Evolutionary conservation across 2,113 vertebrate species (phyloP), one percentile per base, ranked within the genome.

Genomic region (Pelecanoides urinatrix): DNA sequence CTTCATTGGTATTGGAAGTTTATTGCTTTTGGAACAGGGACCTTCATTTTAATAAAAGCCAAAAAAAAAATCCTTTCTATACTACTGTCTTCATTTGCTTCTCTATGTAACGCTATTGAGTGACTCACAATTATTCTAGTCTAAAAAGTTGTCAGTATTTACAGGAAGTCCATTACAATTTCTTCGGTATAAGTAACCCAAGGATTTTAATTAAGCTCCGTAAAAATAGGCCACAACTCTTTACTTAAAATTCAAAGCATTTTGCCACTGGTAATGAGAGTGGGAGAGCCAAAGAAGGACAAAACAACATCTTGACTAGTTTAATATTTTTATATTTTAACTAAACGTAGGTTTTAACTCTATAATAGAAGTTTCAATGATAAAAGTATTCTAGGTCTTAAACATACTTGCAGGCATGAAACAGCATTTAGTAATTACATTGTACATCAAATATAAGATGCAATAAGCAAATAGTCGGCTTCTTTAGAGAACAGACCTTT

Each of bases 221-320:
- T 75, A 77, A 95, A 93, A 94, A 47, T 16, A 68, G 40, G 36
- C 30, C 86, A 89, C 23, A 56, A 65, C 5, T 58, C 42, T 71
- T 63, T 52, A 82, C 23, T 84, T 88, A 93, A 81, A 81, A 82
- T 78, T 81, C 85, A 65, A 95, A 92, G 36, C 17, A 92, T 91
- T 88, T 96, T 96, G 72, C 34, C 44, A 68, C 32, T 13, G 0
- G 40, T 75, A 72, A 49, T 81, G 47, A 52, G 22, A 79, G 12
- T 14, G 6, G 50, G 18, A 73, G 11, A 55, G 23, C 20, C 61
- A 70, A 26, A 88, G 45, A 93, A 86, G 2, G 30, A 22, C 12
- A 80, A 89, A 96, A 77, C 10, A 71, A 7, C 2, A 26, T 50
- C 74, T 44, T 84, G 26, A 65, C 34, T 81, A 66, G 8, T 49